These are phyloP conservation scores for Heterotis niloticus DNA, from an alignment of 2,113 vertebrate genomes.

Conservation along the genomic window DNA sequence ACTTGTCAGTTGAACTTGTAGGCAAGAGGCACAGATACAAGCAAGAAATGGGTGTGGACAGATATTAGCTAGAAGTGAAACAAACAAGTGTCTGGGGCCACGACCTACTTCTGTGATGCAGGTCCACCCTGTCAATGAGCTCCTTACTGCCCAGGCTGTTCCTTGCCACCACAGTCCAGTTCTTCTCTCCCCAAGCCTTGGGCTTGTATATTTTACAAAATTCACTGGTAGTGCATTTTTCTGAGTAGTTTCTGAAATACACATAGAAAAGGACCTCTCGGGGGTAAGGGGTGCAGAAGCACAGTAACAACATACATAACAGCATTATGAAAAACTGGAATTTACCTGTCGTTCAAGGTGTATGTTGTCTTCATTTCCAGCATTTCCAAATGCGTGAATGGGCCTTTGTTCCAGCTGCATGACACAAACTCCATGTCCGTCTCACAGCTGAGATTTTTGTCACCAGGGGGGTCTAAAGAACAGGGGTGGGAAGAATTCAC, in stretches of 20 bases:
- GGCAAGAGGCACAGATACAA: background rate
- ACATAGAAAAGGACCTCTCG: background rate
- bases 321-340: background rate
- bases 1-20: background rate
- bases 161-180: slow-evolving; percentile 50
- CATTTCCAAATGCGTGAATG: accelerated
- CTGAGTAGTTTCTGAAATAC: background rate
- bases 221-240: slow-evolving; percentile 8
- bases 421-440: slow-evolving; percentile 52
- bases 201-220: background rate
- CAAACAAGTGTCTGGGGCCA: background rate
- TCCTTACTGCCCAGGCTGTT: slow-evolving; percentile 40
- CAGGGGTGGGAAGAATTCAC: no score
- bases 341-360: slow-evolving; percentile 51
- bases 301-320: no score
- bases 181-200: slow-evolving; percentile 25
- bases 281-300: background rate
- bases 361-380: background rate
- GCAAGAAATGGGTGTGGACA: background rate
- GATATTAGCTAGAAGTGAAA: background rate
- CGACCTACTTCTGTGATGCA: slow-evolving; percentile 47
- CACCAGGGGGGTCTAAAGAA: slow-evolving; percentile 50
- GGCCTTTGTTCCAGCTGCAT: slow-evolving; percentile 49
- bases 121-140: slow-evolving; percentile 32
- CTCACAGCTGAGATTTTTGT: slow-evolving; percentile 50